Percentiles rank a stretch among this genome's conserved stretches.
phyloP scores from a whole-genome alignment of 2,113 vertebrate genomes.

The Hypocryptadius cinnamomeus region DNA sequence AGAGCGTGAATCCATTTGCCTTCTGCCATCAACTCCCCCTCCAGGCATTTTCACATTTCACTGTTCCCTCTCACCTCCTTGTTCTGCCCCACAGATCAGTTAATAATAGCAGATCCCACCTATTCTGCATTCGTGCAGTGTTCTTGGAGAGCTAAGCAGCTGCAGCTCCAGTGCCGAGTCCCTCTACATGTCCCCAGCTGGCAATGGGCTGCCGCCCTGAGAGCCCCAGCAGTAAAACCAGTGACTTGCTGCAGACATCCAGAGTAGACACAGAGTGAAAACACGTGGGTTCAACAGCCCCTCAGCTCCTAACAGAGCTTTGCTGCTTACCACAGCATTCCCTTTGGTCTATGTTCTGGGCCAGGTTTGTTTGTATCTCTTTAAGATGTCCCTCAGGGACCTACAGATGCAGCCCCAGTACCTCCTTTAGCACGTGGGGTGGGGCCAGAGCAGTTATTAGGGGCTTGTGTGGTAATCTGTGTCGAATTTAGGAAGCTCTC shows the following conservation, averaged over 20 bases:
- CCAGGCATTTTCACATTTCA: not conserved
- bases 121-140: not conserved
- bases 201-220: not conserved
- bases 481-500: not conserved
- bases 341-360: not conserved
- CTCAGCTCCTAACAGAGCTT: not conserved
- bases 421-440: fast-evolving
- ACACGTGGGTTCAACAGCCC: not conserved
- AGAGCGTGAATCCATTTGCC: not conserved
- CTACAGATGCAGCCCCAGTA: fast-evolving
- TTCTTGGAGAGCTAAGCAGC: not conserved
- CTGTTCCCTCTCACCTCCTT: not conserved
- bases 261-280: not conserved
- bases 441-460: not conserved
- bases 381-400: not conserved
- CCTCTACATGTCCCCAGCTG: not conserved
- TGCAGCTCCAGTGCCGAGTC: not conserved
- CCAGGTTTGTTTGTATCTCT: not conserved
- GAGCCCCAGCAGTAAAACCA: not conserved
- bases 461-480: not conserved
- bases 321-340: not conserved
- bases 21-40: not conserved
- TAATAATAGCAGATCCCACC: not conserved
- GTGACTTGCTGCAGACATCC: not conserved
- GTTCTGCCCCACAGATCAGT: not conserved